Conservation (phyloP, 2,113 vertebrate genomes). For the Okapia johnstoni region DNA sequence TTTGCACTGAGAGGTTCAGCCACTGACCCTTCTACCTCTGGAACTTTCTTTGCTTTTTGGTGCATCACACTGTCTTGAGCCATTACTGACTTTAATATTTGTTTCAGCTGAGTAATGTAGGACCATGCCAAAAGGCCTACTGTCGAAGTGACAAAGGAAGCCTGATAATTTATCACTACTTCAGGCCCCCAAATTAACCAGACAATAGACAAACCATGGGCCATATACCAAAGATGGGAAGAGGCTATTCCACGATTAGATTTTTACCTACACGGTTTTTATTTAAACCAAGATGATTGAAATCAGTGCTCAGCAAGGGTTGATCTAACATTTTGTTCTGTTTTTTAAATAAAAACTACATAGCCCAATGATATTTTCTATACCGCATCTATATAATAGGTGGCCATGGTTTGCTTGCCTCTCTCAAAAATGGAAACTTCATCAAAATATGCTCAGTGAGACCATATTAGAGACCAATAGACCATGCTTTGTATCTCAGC, state of each 20-base stretch:
- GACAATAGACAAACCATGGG: background rate
- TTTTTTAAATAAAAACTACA: background rate
- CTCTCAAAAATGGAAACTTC: background rate
- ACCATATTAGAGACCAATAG: background rate
- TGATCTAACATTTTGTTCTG: background rate
- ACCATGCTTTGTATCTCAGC: background rate
- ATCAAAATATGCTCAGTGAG: background rate
- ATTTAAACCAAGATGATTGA: background rate
- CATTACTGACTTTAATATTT: background rate
- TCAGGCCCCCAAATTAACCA: slow-evolving; percentile 8
- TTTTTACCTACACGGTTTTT: background rate
- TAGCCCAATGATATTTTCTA: background rate
- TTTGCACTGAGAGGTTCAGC: background rate
- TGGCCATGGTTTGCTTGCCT: background rate
- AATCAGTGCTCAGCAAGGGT: background rate
- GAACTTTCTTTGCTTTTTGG: background rate
- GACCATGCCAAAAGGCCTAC: background rate
- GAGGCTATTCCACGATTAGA: background rate
- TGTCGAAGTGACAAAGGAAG: background rate
- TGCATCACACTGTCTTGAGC: background rate
- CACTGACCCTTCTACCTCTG: background rate
- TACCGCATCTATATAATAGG: background rate
- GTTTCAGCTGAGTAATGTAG: background rate
- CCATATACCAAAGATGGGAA: background rate
- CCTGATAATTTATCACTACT: background rate